Evolutionary conservation across 1,140 invertebrate genomes (phyloP).

Genomic region (Drosophila azteca): DNA sequence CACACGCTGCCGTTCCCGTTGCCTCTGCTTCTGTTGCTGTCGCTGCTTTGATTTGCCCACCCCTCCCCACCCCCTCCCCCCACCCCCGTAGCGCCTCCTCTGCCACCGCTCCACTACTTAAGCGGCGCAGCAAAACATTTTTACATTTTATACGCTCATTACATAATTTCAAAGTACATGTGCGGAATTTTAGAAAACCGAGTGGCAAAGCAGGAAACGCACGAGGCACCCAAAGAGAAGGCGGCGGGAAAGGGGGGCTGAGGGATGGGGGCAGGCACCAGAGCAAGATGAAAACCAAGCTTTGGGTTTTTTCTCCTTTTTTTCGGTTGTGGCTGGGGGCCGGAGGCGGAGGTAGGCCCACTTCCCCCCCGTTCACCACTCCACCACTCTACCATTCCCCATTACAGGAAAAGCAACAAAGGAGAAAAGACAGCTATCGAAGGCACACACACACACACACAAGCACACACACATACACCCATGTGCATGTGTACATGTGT

Average conservation of each 20-base stretch:
- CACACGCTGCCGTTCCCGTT: constrained; percentile 4
- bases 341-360: too few species aligned
- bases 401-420: constrained; percentile 12
- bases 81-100: background rate
- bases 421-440: constrained; percentile 49
- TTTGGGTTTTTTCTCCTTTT: constrained; percentile 16
- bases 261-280: too few species aligned
- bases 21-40: constrained; percentile 16
- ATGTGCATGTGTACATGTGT: constrained; percentile 4
- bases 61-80: background rate
- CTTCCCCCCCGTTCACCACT: too few species aligned
- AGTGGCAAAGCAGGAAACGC: constrained; percentile 17
- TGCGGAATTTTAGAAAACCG: constrained; percentile 71
- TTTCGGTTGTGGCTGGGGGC: too few species aligned
- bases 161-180: constrained; percentile 82
- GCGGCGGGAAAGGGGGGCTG: too few species aligned
- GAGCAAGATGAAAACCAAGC: constrained; percentile 13
- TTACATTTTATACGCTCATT: constrained; percentile 83
- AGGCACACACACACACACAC: constrained; percentile 24
- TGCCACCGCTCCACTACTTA: constrained; percentile 46
- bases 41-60: constrained; percentile 66
- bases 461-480: constrained; percentile 18
- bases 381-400: too few species aligned
- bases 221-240: too few species aligned
- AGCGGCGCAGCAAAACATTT: constrained; percentile 63